Percentiles rank a stretch among this genome's conserved stretches.
These are phyloP conservation scores for Selene dorsalis DNA, from an alignment of 2,797 vertebrate species.

Conservation along the genomic window DNA sequence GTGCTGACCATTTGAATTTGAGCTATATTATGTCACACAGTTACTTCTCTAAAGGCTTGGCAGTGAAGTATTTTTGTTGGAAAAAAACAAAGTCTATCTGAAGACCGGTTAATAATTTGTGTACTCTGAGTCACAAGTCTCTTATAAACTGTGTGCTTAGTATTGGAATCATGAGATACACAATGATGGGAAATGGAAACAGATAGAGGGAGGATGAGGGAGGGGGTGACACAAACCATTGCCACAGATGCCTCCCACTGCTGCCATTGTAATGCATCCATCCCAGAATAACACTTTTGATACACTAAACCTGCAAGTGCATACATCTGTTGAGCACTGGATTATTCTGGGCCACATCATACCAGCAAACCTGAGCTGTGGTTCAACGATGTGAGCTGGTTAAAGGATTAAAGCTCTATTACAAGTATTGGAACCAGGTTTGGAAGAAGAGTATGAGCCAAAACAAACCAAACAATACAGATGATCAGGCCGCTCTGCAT, in stretches of 20 bases:
- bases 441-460: neutral
- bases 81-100: slow-evolving; percentile 35
- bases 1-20: slow-evolving; percentile 30
- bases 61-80: slow-evolving; percentile 12
- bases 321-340: slow-evolving; percentile 27
- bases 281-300: slow-evolving; percentile 76
- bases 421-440: neutral
- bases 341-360: slow-evolving; percentile 11
- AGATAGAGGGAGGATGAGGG: slow-evolving; percentile 6
- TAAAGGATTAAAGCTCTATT: neutral
- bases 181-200: slow-evolving; percentile 31
- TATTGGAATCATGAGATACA: slow-evolving; percentile 45
- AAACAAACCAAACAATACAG: neutral
- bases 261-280: slow-evolving; percentile 64
- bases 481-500: neutral
- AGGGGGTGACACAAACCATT: slow-evolving; percentile 40
- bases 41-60: neutral
- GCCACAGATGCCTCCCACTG: slow-evolving; percentile 57
- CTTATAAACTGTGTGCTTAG: slow-evolving; percentile 60
- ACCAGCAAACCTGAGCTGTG: slow-evolving; percentile 16
- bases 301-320: slow-evolving; percentile 41
- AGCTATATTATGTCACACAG: slow-evolving; percentile 1
- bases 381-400: slow-evolving; percentile 16
- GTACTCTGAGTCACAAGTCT: slow-evolving; percentile 75
- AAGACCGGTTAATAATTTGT: slow-evolving; percentile 50